These are phyloP conservation scores for Petroica traversi DNA, from an alignment of 2,113 vertebrate genomes.

Conservation along the genomic window DNA sequence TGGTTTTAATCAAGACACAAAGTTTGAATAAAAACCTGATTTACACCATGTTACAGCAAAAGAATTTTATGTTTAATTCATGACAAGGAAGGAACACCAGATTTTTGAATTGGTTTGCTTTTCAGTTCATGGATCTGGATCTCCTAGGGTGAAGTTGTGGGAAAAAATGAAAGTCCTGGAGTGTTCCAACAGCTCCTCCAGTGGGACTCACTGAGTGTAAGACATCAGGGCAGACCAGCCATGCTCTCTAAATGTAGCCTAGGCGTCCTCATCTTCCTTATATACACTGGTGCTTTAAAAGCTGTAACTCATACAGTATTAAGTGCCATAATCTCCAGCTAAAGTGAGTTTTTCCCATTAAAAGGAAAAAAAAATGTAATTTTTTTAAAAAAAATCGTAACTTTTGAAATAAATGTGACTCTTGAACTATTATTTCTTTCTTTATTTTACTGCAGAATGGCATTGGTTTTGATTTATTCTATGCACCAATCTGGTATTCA, in stretches of 20 bases:
- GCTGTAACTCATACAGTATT: rapidly evolving
- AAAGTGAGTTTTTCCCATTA: no score
- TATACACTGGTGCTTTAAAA: rapidly evolving
- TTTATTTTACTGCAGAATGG: neutral
- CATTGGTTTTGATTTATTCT: neutral
- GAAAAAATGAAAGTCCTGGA: neutral
- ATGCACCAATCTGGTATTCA: rapidly evolving
- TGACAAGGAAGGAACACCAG: neutral
- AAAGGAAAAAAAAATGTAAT: neutral
- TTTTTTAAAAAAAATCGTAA: neutral
- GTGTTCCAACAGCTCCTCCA: neutral
- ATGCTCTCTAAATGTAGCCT: neutral
- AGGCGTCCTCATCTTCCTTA: neutral
- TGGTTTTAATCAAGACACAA: neutral
- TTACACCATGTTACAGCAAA: neutral
- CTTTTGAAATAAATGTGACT: neutral
- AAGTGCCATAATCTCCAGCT: neutral
- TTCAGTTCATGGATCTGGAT: neutral
- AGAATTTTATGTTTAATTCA: neutral
- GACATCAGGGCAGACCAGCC: neutral
- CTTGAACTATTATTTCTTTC: neutral
- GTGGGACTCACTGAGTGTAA: neutral
- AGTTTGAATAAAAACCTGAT: neutral
- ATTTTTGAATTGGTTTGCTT: neutral
- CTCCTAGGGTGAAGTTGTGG: no score